These are phyloP conservation scores for Mustelus asterias DNA, from an alignment of 2,113 vertebrate genomes.

Conservation along the genomic window DNA sequence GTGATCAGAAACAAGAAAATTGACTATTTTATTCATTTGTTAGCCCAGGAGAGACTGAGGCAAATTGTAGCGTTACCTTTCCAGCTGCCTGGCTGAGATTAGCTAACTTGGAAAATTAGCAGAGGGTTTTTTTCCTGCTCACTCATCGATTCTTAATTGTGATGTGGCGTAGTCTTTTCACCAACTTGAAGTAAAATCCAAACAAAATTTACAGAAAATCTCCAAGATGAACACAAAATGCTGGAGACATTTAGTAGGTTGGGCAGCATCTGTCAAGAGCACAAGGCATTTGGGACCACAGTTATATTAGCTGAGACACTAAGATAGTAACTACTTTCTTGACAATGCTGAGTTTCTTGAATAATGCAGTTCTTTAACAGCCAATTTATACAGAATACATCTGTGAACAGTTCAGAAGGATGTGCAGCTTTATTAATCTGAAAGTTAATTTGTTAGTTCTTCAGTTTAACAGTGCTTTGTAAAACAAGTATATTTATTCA, in stretches of 20 bases:
- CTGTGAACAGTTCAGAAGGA: no score
- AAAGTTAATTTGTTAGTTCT: background rate
- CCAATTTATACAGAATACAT: no score
- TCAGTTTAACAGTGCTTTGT: background rate
- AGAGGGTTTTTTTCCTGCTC: background rate
- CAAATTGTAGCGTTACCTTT: background rate
- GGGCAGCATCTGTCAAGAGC: background rate
- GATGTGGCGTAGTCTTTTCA: background rate
- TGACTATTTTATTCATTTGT: background rate
- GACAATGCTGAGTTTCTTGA: background rate
- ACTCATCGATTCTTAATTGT: background rate
- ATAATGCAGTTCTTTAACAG: background rate
- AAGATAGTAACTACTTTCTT: no score
- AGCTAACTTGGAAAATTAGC: background rate
- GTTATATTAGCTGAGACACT: background rate
- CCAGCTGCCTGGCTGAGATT: background rate
- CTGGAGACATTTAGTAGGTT: background rate
- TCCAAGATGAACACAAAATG: background rate
- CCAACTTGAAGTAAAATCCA: background rate
- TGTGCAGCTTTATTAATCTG: background rate
- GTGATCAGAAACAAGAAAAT: background rate
- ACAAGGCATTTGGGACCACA: background rate
- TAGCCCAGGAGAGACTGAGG: background rate
- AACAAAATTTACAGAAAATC: background rate
- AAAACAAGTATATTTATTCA: background rate